Evolutionary conservation across 2,113 vertebrate genomes (phyloP), one percentile per base, ranked within the genome.

Genomic region (Neoarius graeffei): DNA sequence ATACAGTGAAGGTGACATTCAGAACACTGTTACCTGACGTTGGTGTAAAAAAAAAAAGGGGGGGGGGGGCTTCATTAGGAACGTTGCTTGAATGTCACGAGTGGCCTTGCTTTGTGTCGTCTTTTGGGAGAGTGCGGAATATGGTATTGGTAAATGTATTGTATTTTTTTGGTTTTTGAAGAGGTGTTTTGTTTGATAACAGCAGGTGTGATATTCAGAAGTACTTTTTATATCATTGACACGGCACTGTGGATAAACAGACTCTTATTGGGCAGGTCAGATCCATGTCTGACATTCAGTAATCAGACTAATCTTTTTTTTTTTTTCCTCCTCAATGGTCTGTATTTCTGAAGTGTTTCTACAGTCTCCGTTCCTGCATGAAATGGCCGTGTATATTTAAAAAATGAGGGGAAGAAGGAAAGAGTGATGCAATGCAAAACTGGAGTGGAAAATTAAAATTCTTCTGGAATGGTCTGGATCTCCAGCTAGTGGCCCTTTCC

Each of bases 281-380:
- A 52, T 50, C n/a, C 8, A 54, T 64, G 48, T 80, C 11, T 27
- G 27, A 64, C 76, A 13, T 67, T 67, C 64, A 81, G 64, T 71
- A 67, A 66, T 80, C 52, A 30, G 77, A 69, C 62, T 25, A 17
- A 20, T 20, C 27, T 30, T 64, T 42, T 48, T 74, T 85, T 76
- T 54, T 92, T 85, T 23, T 83, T 74, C 23, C 92, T 85, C 81
- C 8, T 25, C 50, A 83, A 48, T 69, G 57, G 84, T 86, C 64
- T 81, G 69, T 35, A 77, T 80, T 66, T 60, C 85, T 90, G 86
- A 93, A 93, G 92, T 91, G 91, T 90, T 92, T 89, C 84, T 89
- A 81, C 30, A 60, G 87, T 91, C 27, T 71, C 74, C 69, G 50
- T 87, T 71, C 86, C n/a, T 50, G 60, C 50, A 35, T 83, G 71